Conservation (phyloP, 2,888 invertebrate species). For the Mystacides longicornis region DNA sequence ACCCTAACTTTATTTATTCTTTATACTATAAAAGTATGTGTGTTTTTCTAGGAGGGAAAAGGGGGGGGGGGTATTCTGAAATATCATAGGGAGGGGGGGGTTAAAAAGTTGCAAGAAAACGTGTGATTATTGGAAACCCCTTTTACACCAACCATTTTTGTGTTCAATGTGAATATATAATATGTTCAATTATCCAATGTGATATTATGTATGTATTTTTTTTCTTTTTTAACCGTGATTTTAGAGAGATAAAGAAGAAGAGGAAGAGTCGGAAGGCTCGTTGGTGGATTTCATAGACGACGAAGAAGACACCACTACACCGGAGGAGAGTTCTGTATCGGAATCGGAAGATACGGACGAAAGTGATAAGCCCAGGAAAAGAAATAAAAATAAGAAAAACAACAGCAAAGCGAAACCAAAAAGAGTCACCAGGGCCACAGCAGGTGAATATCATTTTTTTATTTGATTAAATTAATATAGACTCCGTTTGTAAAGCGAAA, state of each 20-base stretch:
- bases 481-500: no score
- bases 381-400: conserved; percentile 41
- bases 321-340: conserved; percentile 41
- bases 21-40: no score
- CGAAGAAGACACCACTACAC: conserved; percentile 36
- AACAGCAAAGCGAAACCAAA: conserved; percentile 31
- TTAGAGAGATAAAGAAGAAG: conserved; percentile 47
- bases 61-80: no score
- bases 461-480: no score
- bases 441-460: conserved; percentile 6
- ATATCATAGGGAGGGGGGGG: no score
- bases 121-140: no score
- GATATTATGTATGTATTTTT: conserved; percentile 1
- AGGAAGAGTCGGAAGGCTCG: conserved; percentile 59
- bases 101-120: no score
- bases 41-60: no score
- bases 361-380: conserved; percentile 44
- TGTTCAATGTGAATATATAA: not conserved
- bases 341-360: conserved; percentile 40
- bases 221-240: not conserved
- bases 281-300: conserved; percentile 67
- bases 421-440: conserved; percentile 45
- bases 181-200: not conserved
- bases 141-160: not conserved
- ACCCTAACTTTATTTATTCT: no score